These are phyloP conservation scores for Lutraria lutraria DNA, from an alignment of 2,888 invertebrate species.

Conservation along the genomic window DNA sequence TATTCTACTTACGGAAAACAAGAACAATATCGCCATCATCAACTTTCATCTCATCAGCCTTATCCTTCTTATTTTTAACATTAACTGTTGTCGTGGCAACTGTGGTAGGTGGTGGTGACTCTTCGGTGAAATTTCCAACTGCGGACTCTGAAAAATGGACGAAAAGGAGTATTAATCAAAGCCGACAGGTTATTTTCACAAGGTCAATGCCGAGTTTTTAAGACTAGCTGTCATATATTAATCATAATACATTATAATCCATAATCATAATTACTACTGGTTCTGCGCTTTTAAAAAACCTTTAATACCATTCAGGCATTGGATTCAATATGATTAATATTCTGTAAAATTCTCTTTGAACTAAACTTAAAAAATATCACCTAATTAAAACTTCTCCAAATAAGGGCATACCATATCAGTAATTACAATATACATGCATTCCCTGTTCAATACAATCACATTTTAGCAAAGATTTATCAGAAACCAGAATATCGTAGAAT, in stretches of 20 bases:
- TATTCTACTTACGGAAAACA: conserved; percentile 37
- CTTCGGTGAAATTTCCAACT: conserved; percentile 91
- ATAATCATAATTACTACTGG: too few relatives aligned
- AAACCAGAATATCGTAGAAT: neutral
- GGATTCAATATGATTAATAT: too few relatives aligned
- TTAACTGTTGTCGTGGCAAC: conserved; percentile 65
- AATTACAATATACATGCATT: neutral
- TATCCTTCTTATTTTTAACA: conserved; percentile 21
- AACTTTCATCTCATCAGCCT: conserved; percentile 19
- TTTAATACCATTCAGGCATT: too few relatives aligned
- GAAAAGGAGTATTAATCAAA: neutral
- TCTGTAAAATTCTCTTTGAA: too few relatives aligned
- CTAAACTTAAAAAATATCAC: too few relatives aligned
- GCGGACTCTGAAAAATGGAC: conserved; percentile 87
- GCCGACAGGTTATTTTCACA: neutral
- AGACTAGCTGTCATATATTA: too few relatives aligned
- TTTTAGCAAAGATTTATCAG: neutral
- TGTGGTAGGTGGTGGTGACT: conserved; percentile 86
- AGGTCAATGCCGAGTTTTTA: too few relatives aligned
- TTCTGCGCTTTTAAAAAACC: too few relatives aligned
- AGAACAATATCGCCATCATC: conserved; percentile 52
- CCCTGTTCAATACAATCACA: neutral
- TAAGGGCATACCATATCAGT: neutral
- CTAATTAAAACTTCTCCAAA: neutral
- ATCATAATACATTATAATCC: too few relatives aligned